These are phyloP conservation scores for Aphrophora alni DNA, from an alignment of 2,888 invertebrate genomes.

Conservation along the genomic window DNA sequence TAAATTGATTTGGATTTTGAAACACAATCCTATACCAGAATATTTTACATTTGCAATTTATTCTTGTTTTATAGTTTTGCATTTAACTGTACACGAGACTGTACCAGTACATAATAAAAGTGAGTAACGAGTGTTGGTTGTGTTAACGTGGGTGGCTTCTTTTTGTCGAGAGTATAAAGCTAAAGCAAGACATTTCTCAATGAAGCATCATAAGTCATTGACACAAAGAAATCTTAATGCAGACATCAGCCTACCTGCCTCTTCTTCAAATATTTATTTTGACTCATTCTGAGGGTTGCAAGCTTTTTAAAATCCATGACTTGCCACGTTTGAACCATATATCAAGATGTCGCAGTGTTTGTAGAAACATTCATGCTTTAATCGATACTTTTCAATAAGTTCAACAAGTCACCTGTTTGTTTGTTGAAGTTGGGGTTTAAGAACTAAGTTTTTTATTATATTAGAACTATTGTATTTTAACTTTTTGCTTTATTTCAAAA, in stretches of 20 bases:
- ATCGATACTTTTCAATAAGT: neutral
- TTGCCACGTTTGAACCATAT: neutral
- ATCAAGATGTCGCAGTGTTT: neutral
- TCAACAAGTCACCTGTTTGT: neutral
- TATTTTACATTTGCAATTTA: too few species aligned
- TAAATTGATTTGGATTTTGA: too few species aligned
- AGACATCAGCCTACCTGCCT: neutral
- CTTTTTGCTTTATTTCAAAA: too few species aligned
- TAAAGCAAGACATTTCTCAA: neutral
- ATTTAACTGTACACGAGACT: neutral
- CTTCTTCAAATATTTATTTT: neutral
- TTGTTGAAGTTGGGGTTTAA: too few species aligned
- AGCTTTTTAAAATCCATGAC: neutral
- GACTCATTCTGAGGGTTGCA: neutral
- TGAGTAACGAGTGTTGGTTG: neutral
- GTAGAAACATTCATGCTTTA: neutral
- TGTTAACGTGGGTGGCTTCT: neutral
- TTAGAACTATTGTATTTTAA: too few species aligned
- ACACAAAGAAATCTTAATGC: neutral
- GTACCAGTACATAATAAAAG: neutral
- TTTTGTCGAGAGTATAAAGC: slow-evolving; percentile 4
- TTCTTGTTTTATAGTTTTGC: neutral
- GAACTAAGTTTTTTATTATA: too few species aligned
- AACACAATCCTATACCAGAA: too few species aligned
- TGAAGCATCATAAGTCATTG: slow-evolving; percentile 2